These are phyloP conservation scores for Thamnaconus septentrionalis DNA, from an alignment of 2,113 vertebrate genomes.

Conservation along the genomic window DNA sequence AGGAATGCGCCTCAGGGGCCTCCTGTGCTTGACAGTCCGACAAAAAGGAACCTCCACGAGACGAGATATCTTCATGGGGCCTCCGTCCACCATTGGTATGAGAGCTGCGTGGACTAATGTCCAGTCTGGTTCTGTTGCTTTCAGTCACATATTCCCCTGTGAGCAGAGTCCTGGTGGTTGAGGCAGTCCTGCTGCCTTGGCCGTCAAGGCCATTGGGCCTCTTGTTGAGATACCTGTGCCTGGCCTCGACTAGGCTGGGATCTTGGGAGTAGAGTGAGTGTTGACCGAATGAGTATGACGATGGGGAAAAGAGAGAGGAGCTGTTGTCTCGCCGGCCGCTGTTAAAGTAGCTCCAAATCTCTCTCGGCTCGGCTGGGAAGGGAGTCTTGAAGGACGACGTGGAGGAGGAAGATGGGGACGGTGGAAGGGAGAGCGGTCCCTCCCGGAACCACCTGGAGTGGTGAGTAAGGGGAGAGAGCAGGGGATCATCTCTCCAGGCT, in stretches of 20 bases:
- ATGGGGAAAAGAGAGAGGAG: slow-evolving; percentile 61
- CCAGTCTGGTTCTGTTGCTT: slow-evolving; percentile 50
- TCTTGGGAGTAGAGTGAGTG: slow-evolving; percentile 66
- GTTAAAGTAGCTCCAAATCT: slow-evolving; percentile 72
- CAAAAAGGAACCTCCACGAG: slow-evolving; percentile 54
- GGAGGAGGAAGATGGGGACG: slow-evolving; percentile 60
- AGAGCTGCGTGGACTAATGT: slow-evolving; percentile 57
- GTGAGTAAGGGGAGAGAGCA: slow-evolving; percentile 56
- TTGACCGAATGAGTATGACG: slow-evolving; percentile 60
- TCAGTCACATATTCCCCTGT: slow-evolving; percentile 62
- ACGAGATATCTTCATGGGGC: slow-evolving; percentile 64
- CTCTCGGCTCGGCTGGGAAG: slow-evolving; percentile 67
- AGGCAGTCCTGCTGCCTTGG: slow-evolving; percentile 67
- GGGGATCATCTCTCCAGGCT: slow-evolving; percentile 74
- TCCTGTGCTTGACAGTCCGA: slow-evolving; percentile 63
- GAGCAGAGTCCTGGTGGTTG: slow-evolving; percentile 56
- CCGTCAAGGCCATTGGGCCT: slow-evolving; percentile 75
- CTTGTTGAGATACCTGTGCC: slow-evolving; percentile 68
- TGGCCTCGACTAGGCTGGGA: slow-evolving; percentile 54
- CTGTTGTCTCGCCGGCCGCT: slow-evolving; percentile 66
- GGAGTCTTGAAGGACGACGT: slow-evolving; percentile 69
- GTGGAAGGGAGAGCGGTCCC: slow-evolving; percentile 57
- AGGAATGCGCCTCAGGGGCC: slow-evolving; percentile 72
- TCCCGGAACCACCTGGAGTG: slow-evolving; percentile 73
- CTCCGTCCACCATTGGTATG: slow-evolving; percentile 71